Conservation (phyloP, 2,113 vertebrate species). For the Merops nubicus region DNA sequence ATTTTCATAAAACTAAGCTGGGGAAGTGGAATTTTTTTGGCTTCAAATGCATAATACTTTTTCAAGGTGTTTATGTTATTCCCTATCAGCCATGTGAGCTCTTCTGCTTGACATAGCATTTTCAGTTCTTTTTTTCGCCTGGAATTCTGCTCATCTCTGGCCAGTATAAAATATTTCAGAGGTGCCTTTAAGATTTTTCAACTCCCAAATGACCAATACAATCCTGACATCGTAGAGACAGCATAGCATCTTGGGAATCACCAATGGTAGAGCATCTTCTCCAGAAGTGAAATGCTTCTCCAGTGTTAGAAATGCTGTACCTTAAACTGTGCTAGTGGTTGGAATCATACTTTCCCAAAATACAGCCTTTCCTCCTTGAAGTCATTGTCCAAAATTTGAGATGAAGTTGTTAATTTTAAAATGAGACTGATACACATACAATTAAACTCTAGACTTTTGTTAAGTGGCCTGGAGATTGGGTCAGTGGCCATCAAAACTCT, state of each 20-base stretch:
- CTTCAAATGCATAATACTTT: neutral
- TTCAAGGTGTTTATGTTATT: neutral
- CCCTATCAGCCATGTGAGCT: neutral
- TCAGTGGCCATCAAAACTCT: neutral
- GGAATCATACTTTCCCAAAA: neutral
- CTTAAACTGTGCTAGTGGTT: neutral
- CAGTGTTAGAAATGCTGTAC: neutral
- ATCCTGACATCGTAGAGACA: neutral
- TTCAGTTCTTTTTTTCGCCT: neutral
- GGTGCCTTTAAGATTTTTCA: neutral
- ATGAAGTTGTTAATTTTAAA: constrained; percentile 1
- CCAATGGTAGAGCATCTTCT: neutral
- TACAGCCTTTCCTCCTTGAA: neutral
- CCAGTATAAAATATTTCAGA: neutral
- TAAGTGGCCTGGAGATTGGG: neutral
- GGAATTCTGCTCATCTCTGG: neutral
- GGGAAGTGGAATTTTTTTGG: neutral
- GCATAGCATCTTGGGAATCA: neutral
- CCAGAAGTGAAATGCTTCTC: no score
- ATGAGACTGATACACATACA: neutral
- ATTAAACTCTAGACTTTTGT: neutral
- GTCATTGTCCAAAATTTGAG: neutral
- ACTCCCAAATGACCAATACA: neutral
- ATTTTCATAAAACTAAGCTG: neutral
- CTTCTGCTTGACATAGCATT: neutral